These are phyloP conservation scores for Heliocidaris tuberculata DNA, from an alignment of 35 echinoderm and acorn worm species.

Conservation along the genomic window DNA sequence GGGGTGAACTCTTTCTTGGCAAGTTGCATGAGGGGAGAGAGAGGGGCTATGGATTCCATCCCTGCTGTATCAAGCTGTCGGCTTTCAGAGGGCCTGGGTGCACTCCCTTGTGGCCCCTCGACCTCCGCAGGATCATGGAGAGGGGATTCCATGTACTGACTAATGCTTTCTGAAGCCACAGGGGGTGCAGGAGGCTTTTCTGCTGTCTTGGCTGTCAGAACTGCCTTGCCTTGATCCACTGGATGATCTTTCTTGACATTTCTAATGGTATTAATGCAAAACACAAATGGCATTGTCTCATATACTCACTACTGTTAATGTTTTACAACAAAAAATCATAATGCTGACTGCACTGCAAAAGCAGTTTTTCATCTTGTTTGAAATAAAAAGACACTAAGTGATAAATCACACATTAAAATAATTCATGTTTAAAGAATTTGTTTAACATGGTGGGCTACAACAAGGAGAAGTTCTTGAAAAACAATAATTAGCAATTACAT, in stretches of 20 bases:
- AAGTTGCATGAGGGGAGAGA: slow-evolving; percentile 67
- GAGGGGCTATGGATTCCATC: slow-evolving; percentile 48
- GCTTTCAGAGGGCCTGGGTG: neutral
- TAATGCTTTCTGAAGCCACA: neutral
- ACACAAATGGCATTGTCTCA: too few relatives aligned
- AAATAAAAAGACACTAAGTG: too few relatives aligned
- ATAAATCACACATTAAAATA: too few relatives aligned
- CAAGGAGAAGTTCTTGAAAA: too few relatives aligned
- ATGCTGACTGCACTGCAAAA: too few relatives aligned
- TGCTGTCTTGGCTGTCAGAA: neutral
- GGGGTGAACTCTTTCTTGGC: slow-evolving; percentile 70
- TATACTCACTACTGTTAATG: too few relatives aligned
- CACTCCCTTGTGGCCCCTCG: neutral
- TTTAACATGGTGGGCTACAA: too few relatives aligned
- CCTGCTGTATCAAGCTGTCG: neutral
- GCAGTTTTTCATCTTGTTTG: too few relatives aligned
- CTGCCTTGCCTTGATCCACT: neutral
- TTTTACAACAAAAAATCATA: too few relatives aligned
- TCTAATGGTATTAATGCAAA: too few relatives aligned
- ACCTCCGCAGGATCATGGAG: neutral
- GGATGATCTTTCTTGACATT: neutral
- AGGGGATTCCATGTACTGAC: slow-evolving; percentile 20
- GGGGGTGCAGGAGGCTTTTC: neutral
- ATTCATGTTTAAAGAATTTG: too few relatives aligned
- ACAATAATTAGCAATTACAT: too few relatives aligned